Percentiles rank a stretch among this genome's conserved stretches.
phyloP scores from a whole-genome alignment of 2,797 vertebrate species.

The Mastacembelus armatus region DNA sequence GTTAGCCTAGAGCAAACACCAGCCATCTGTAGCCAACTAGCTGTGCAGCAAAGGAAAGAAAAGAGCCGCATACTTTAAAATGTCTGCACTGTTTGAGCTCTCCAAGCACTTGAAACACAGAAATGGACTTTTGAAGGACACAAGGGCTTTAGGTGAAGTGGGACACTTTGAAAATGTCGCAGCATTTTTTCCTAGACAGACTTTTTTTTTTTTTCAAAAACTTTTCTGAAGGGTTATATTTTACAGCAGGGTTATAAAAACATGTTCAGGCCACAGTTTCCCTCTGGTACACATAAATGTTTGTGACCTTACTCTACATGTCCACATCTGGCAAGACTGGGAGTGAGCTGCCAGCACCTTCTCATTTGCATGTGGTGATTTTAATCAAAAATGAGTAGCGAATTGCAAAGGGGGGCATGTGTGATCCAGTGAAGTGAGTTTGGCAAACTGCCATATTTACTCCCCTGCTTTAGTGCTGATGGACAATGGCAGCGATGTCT shows the following conservation, averaged over 20 bases:
- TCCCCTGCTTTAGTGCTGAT: conserved; percentile 57
- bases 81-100: conserved; percentile 66
- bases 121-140: conserved; percentile 48
- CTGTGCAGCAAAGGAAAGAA: conserved; percentile 64
- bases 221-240: conserved; percentile 52
- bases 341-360: conserved; percentile 65
- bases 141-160: conserved; percentile 31
- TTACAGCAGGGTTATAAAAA: conserved; percentile 54
- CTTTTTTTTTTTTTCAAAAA: conserved; percentile 24
- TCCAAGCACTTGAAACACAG: conserved; percentile 52
- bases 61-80: conserved; percentile 68
- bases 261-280: conserved; percentile 31
- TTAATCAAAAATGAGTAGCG: conserved; percentile 74
- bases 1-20: conserved; percentile 80
- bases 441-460: conserved; percentile 55
- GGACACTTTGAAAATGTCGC: conserved; percentile 41
- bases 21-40: conserved; percentile 72
- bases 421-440: conserved; percentile 42
- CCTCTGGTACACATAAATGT: conserved; percentile 48
- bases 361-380: conserved; percentile 61
- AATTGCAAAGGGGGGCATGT: conserved; percentile 41
- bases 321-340: conserved; percentile 60
- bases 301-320: conserved; percentile 57
- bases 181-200: not conserved
- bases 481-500: conserved; percentile 69